Conservation (phyloP, 2,888 invertebrate genomes). For the Hydrotaea diabolus region DNA sequence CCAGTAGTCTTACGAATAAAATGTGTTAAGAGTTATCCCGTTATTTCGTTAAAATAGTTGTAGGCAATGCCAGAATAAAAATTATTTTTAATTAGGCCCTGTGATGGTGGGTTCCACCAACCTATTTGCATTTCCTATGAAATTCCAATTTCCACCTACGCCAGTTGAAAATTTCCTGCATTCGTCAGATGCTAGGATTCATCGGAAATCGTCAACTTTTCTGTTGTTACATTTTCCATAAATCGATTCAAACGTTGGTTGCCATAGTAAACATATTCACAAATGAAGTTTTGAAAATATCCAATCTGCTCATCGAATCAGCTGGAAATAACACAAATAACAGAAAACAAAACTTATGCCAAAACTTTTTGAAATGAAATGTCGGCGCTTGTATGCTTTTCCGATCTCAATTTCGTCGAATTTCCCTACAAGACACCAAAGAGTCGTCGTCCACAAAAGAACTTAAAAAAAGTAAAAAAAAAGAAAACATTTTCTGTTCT, state of each 20-base stretch:
- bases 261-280: not conserved
- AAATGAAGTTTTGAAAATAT: not conserved
- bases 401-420: not conserved
- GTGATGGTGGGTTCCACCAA: too few relatives aligned
- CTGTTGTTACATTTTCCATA: not conserved
- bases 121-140: too few relatives aligned
- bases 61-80: too few relatives aligned
- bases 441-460: not conserved
- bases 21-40: too few relatives aligned
- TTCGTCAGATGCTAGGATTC: not conserved
- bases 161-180: not conserved
- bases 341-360: conserved; percentile 1
- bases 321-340: conserved; percentile 7
- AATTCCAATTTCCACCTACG: not conserved
- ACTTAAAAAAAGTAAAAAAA: not conserved
- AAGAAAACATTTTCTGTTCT: not conserved
- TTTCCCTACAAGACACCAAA: not conserved
- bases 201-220: not conserved
- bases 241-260: not conserved
- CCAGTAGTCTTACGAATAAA: too few relatives aligned
- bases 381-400: not conserved
- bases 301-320: not conserved
- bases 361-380: not conserved
- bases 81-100: too few relatives aligned
- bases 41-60: too few relatives aligned